These are phyloP conservation scores for Ormyrus labotus DNA, from an alignment of 2,888 invertebrate species.

Conservation along the genomic window DNA sequence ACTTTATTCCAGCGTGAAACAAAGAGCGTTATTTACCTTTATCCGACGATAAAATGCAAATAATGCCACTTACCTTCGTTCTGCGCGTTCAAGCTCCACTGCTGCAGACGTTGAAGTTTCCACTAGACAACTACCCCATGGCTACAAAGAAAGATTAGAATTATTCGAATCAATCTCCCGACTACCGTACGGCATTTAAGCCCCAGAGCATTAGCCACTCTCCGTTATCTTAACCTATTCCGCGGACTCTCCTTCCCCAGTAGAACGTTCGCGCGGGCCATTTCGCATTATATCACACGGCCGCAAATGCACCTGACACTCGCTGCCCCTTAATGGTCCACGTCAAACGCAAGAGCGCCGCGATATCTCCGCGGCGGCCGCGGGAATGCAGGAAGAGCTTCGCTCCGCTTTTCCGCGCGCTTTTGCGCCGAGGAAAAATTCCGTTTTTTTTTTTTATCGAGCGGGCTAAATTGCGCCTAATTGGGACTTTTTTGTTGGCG, in stretches of 20 bases:
- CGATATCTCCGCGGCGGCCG: neutral
- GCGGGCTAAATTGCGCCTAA: neutral
- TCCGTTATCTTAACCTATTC: slow-evolving; percentile 21
- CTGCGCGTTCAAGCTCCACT: no score
- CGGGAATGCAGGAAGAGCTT: neutral
- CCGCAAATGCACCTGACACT: slow-evolving; percentile 35
- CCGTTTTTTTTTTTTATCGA: neutral
- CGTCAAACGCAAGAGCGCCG: slow-evolving; percentile 27
- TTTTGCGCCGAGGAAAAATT: neutral
- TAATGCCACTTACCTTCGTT: no score
- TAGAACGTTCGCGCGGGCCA: neutral
- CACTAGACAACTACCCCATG: no score
- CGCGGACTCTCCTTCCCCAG: slow-evolving; percentile 15
- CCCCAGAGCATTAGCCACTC: no score
- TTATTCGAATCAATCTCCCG: no score
- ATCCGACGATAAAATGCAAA: no score
- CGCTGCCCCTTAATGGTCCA: slow-evolving; percentile 26
- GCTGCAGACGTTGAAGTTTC: no score
- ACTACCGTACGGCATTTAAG: no score
- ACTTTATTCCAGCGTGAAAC: no score
- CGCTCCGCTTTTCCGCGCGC: neutral
- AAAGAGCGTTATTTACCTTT: no score
- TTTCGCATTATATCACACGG: slow-evolving; percentile 1
- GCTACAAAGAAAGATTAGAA: no score
- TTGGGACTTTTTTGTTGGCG: neutral